Evolutionary conservation across 2,888 invertebrate genomes (phyloP).

Genomic region (Acanthosepion esculentum): DNA sequence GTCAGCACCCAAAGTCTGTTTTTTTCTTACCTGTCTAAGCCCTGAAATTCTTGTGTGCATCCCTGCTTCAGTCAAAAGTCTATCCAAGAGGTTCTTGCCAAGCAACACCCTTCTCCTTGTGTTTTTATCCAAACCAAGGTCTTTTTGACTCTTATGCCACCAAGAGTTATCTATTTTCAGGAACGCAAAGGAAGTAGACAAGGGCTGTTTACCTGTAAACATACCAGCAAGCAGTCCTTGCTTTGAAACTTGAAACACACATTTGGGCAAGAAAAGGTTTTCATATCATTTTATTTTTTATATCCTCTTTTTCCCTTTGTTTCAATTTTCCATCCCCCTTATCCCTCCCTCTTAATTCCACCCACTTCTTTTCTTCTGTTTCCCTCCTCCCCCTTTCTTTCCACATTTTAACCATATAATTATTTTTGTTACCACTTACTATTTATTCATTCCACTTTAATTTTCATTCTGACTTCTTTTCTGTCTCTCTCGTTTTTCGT

Average conservation of each 20-base stretch:
- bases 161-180: slow-evolving; percentile 9
- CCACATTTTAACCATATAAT: neutral
- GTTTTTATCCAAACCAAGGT: neutral
- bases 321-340: neutral
- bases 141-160: neutral
- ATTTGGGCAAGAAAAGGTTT: slow-evolving; percentile 25
- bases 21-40: neutral
- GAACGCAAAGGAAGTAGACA: slow-evolving; percentile 33
- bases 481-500: no score
- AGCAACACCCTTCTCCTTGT: slow-evolving; percentile 14
- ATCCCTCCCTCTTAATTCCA: no score
- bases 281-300: neutral
- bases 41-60: neutral
- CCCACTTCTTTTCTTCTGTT: neutral
- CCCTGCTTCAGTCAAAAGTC: neutral
- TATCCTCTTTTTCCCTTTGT: no score
- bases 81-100: neutral
- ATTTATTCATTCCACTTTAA: neutral
- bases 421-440: neutral
- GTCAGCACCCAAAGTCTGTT: neutral
- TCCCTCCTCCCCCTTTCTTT: neutral
- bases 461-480: no score
- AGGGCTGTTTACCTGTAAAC: slow-evolving; percentile 33
- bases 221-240: slow-evolving; percentile 33
- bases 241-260: neutral